Evolutionary conservation across 2,113 vertebrate genomes (phyloP).

Genomic region (Mohoua ochrocephala): DNA sequence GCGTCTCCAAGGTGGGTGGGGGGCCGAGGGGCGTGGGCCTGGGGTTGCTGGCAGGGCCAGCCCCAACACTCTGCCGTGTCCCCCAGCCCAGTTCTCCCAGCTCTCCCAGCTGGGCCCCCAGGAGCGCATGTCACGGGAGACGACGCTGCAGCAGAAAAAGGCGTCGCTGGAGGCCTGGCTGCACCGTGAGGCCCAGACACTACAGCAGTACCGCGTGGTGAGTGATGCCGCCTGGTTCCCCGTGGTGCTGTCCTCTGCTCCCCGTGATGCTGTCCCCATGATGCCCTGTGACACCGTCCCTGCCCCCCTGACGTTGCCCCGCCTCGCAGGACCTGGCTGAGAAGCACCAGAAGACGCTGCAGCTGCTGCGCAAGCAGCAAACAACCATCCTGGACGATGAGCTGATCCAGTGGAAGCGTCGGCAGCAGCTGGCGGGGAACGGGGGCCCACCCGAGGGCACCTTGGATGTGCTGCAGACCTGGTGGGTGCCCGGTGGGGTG

Average conservation of each 20-base stretch:
- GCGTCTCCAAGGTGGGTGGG: constrained; percentile 76
- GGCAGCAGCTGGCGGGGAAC: constrained; percentile 94
- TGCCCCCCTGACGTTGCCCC: not conserved
- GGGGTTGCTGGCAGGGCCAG: rapidly evolving
- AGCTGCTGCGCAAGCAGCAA: constrained; percentile 94
- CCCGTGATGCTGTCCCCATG: rapidly evolving
- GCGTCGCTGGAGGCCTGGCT: constrained; percentile 81
- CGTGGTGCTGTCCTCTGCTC: not conserved
- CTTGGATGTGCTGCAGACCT: constrained; percentile 91
- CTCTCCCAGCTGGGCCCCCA: constrained; percentile 87
- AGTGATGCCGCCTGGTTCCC: not conserved
- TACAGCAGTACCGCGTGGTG: constrained; percentile 97
- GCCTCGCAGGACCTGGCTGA: constrained; percentile 67
- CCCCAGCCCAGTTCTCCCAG: constrained; percentile 87
- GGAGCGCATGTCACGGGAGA: constrained; percentile 84
- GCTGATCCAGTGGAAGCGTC: constrained; percentile 93
- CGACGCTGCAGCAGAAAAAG: constrained; percentile 82
- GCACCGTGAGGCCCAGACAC: constrained; percentile 86
- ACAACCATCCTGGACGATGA: constrained; percentile 94
- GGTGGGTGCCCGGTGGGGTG: constrained; percentile 60
- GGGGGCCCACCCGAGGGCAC: constrained; percentile 91
- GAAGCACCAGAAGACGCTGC: constrained; percentile 96
- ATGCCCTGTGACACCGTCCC: not conserved
- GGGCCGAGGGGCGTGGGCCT: rapidly evolving
- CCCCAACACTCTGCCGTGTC: not conserved